Base-by-base conservation (phyloP, 2,888 invertebrate species). In the Campopleginae sp. region DNA sequence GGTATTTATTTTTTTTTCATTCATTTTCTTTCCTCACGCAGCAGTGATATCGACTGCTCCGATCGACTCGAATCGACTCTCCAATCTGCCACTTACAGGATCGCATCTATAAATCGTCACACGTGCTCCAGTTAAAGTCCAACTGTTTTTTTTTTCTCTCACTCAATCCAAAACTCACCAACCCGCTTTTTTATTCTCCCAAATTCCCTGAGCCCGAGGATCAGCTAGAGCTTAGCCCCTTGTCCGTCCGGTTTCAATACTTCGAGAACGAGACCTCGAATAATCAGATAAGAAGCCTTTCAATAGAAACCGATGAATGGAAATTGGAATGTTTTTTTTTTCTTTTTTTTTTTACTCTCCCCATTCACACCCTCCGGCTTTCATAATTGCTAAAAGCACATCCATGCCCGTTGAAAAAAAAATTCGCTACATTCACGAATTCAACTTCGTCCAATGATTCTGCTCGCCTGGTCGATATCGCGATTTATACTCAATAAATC, bases 241-340 rank as follows among this genome's bases (percentile, higher is more conserved):
- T 58, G 38, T 33, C 72, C 14, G 38, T 48, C 65, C 46, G 87
- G 89, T 92, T 92, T 92, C 92, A 92, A 92, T 92, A 90, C 91
- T 86, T 86, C 74, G 72, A 58, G 87, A 88, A 89, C 90, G 89
- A 88, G 72, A 68, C 77, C 54, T 81, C 61, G 84, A 82, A 87
- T 92, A 91, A 92, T 92, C 92, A 90, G 90, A 91, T 91, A 91
- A 91, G 90, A 88, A 89, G 89, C 86, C 82, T 86, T 88, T 88
- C 87, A 75, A 74, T 72, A n/a, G 38, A 51, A 72, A 27, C 65
- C 27, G 79, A 58, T 58, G 70, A 79, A 61, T 82, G 61, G 58
- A 79, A 78, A 74, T 63, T 72, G 65, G 81, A 72, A 42, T 23
- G 44, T 58, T 42, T 17, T 72, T 72, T 38, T 38, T 38, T 5